Evolutionary conservation across 92 coral and sea anemone genomes (phyloP), one percentile per base, ranked within the genome.

Genomic region (Hydrozoanthus gracilis): DNA sequence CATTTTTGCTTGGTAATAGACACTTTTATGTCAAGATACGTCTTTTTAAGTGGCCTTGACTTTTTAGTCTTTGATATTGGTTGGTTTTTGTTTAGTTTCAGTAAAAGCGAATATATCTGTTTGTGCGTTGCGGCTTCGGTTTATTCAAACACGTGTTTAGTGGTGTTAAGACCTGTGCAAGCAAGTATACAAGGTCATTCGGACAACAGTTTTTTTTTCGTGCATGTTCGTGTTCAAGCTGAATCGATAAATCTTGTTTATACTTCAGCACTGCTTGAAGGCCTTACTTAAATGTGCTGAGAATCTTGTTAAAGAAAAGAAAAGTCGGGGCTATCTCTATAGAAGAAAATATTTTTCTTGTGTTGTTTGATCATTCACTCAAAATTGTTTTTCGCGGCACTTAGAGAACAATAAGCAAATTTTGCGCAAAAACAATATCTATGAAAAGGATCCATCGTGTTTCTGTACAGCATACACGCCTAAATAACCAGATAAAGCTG

Each of bases 251-350:
- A 16, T 80, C 44, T 80, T 47, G 11, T 80, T 49, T 48, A 48
- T 80, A 64, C 74, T 65, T 65, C 55, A 80, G 74, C 75, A 48
- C n/a, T 65, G 70, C 73, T 65, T 48, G 39, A 27, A 80, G 85
- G 74, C 58, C 45, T 17, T 47, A 15, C 52, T 80, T 60, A 65
- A 44, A 65, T 64, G 35, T 7, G 62, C 85, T 64, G 46, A 80
- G 45, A 67, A 58, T 55, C 78, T 74, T 74, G 20, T 14, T 74
- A n/a, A 13, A 45, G 11, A 8, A 20, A 18, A 66, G 10, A 8
- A 16, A 66, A 62, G 11, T 45, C 35, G 45, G 3, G 1, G 72
- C 46, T 67, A 3, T 27, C 46, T 60, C 51, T 46, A 13, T 1
- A 6, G 6, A 14, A 4, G 20, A 5, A 44, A 12, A 17, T 7